Evolutionary conservation across 2,113 vertebrate species (phyloP).

Genomic region (Dipodomys spectabilis): DNA sequence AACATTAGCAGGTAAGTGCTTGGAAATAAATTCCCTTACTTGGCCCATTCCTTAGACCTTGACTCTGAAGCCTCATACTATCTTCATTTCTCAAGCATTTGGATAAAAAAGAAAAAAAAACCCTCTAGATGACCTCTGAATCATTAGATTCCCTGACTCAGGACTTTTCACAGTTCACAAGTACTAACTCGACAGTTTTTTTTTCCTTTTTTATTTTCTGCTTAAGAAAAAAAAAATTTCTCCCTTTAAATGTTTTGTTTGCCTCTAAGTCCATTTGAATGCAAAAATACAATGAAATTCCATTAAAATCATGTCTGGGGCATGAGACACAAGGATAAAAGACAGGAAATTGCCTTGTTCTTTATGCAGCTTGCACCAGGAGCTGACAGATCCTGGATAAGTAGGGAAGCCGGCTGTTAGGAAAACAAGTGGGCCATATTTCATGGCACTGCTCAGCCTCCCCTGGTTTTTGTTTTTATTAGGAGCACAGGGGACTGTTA

Average conservation of each 20-base stretch:
- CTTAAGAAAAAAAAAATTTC: conserved; percentile 53
- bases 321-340: conserved; percentile 62
- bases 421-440: conserved; percentile 68
- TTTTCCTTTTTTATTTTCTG: neutral
- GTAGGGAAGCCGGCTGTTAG: conserved; percentile 54
- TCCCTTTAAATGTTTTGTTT: conserved; percentile 63
- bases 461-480: conserved; percentile 58
- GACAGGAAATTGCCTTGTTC: conserved; percentile 62
- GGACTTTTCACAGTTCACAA: neutral
- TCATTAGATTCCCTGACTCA: neutral
- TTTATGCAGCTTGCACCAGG: conserved; percentile 41
- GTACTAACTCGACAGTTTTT: neutral
- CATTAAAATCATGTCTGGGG: conserved; percentile 71
- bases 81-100: neutral
- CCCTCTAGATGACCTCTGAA: neutral
- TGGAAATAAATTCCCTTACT: neutral
- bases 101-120: neutral
- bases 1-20: neutral
- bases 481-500: conserved; percentile 44
- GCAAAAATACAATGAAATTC: conserved; percentile 61
- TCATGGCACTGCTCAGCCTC: conserved; percentile 49
- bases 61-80: neutral
- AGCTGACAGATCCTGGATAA: conserved; percentile 61
- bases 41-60: neutral
- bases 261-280: conserved; percentile 58